phyloP scores from a whole-genome alignment of 2,113 vertebrate species.

The Dipodomys spectabilis region DNA sequence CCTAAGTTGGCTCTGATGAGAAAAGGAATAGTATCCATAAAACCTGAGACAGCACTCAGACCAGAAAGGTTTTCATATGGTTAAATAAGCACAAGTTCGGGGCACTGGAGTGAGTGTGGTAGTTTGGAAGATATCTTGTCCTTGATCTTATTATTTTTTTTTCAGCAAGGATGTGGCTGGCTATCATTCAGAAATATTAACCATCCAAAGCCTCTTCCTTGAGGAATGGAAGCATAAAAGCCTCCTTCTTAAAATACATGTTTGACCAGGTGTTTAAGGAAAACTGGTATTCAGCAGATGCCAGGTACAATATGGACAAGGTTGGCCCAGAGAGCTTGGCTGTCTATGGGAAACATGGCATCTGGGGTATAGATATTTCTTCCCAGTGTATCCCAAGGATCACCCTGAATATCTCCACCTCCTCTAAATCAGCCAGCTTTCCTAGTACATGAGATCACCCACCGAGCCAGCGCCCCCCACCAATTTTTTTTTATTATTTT shows the following conservation, averaged over 20 bases:
- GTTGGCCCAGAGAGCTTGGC: background rate
- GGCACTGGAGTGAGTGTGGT: background rate
- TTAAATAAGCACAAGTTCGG: background rate
- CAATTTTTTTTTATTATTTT: background rate
- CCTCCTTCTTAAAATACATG: background rate
- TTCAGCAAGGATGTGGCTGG: background rate
- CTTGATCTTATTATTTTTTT: background rate
- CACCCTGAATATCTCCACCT: background rate
- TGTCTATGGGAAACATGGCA: background rate
- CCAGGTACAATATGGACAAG: background rate
- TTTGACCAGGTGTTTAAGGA: background rate
- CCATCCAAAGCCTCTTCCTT: constrained; percentile 35
- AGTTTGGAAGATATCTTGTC: background rate
- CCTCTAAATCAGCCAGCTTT: background rate
- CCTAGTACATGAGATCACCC: background rate
- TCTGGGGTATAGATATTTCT: background rate
- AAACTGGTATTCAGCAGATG: background rate
- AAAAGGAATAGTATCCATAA: background rate
- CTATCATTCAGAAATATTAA: background rate
- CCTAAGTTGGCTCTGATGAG: background rate
- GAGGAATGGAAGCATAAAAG: background rate
- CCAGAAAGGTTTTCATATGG: constrained; percentile 8
- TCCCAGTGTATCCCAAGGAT: background rate
- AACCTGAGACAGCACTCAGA: background rate
- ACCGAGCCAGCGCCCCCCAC: background rate